phyloP scores from a whole-genome alignment of 2,888 invertebrate species.

The Spicauda simplicius region DNA sequence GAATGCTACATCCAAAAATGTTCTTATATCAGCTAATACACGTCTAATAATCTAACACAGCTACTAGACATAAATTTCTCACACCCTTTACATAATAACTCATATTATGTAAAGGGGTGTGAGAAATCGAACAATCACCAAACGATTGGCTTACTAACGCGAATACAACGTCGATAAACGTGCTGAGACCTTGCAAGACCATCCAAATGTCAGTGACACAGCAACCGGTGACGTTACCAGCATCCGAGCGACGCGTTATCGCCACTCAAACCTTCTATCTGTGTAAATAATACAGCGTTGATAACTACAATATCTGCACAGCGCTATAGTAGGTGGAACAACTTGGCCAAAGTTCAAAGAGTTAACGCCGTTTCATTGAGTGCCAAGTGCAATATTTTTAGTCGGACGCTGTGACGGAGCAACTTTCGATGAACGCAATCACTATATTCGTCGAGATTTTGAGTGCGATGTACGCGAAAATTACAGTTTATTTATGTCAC shows the following conservation, averaged over 20 bases:
- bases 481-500: no score
- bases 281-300: constrained; percentile 22
- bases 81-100: no score
- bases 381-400: constrained; percentile 81
- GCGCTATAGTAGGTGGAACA: constrained; percentile 37
- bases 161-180: constrained; percentile 2
- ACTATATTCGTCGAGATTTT: constrained; percentile 42
- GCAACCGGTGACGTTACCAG: constrained; percentile 11
- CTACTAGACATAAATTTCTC: no score
- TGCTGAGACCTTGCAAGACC: neutral
- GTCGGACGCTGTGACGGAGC: constrained; percentile 62
- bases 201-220: constrained; percentile 33
- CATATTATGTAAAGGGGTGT: no score
- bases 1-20: no score
- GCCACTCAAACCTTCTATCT: constrained; percentile 26
- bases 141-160: no score
- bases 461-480: no score
- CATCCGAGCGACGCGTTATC: constrained; percentile 29
- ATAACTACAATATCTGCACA: constrained; percentile 20
- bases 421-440: constrained; percentile 58
- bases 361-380: constrained; percentile 70
- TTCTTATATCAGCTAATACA: no score
- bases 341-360: constrained; percentile 76
- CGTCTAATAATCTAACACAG: no score
- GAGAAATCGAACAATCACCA: no score